Percentiles rank a stretch among this genome's conserved stretches.
phyloP scores from a whole-genome alignment of 2,888 invertebrate genomes.

The Xylophagus ater region DNA sequence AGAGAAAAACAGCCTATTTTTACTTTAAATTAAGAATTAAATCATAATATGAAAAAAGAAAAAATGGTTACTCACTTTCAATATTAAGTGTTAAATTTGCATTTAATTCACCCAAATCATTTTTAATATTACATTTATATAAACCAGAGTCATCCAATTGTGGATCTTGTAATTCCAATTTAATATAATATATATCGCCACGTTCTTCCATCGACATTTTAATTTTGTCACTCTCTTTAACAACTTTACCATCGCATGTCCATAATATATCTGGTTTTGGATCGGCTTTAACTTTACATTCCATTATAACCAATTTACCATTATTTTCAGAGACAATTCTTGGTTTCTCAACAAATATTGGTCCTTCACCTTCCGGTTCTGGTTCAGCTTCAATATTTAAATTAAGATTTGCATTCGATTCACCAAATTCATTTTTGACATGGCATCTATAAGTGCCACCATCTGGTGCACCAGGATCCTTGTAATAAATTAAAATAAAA shows the following conservation, averaged over 20 bases:
- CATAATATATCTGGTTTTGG: slow-evolving; percentile 74
- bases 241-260: slow-evolving; percentile 68
- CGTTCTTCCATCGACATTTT: slow-evolving; percentile 66
- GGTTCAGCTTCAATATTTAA: slow-evolving; percentile 94
- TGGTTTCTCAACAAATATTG: slow-evolving; percentile 87
- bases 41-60: neutral
- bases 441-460: slow-evolving; percentile 88
- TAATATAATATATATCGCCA: slow-evolving; percentile 74
- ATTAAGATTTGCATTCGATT: slow-evolving; percentile 92
- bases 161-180: slow-evolving; percentile 79
- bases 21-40: neutral
- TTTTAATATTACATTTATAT: slow-evolving; percentile 96
- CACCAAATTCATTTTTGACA: slow-evolving; percentile 90
- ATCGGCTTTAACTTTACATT: slow-evolving; percentile 72
- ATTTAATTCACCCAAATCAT: slow-evolving; percentile 90
- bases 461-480: slow-evolving; percentile 72
- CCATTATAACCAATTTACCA: slow-evolving; percentile 78
- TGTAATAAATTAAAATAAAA: slow-evolving; percentile 14
- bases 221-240: slow-evolving; percentile 71
- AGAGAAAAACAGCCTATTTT: neutral
- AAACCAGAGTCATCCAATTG: slow-evolving; percentile 92
- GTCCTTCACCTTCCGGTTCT: slow-evolving; percentile 87
- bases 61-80: slow-evolving; percentile 65
- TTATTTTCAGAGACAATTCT: slow-evolving; percentile 73
- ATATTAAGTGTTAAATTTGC: slow-evolving; percentile 95